Percentiles rank a stretch among this genome's conserved stretches.
phyloP scores from a whole-genome alignment of 2,888 invertebrate genomes.

The Diloba caeruleocephala region DNA sequence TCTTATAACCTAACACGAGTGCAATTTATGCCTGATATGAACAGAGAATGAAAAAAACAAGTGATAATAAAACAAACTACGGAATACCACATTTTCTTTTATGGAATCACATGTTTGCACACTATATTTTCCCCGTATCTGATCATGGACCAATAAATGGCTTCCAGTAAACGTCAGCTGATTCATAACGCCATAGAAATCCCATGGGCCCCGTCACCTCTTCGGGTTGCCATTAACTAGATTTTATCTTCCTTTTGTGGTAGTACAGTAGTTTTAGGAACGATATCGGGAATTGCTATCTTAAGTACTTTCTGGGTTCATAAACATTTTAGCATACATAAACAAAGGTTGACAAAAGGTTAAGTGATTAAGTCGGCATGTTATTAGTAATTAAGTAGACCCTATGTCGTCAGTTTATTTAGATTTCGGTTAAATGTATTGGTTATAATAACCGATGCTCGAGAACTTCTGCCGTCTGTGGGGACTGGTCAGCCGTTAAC shows the following conservation, averaged over 20 bases:
- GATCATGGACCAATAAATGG: conserved; percentile 31
- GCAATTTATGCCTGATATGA: no score
- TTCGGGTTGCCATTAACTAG: conserved; percentile 44
- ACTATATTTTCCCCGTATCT: conserved; percentile 20
- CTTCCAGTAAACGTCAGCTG: conserved; percentile 27
- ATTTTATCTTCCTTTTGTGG: conserved; percentile 44
- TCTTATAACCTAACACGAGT: no score
- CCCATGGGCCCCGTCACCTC: conserved; percentile 32
- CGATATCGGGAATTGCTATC: conserved; percentile 47
- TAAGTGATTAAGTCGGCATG: conserved; percentile 44
- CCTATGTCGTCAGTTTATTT: conserved; percentile 14
- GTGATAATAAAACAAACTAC: no score
- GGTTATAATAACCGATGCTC: not conserved
- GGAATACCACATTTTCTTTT: not conserved
- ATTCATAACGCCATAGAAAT: conserved; percentile 34
- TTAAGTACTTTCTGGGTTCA: conserved; percentile 35
- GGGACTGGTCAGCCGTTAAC: no score
- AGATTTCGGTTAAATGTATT: conserved; percentile 3
- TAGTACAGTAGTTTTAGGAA: conserved; percentile 22
- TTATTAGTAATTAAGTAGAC: conserved; percentile 43
- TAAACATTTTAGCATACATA: conserved; percentile 49
- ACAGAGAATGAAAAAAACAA: no score
- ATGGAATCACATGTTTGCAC: not conserved
- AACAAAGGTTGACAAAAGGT: conserved; percentile 36
- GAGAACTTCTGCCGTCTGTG: no score